Conservation (phyloP, 2,113 vertebrate genomes). For the Microtus montanus region DNA sequence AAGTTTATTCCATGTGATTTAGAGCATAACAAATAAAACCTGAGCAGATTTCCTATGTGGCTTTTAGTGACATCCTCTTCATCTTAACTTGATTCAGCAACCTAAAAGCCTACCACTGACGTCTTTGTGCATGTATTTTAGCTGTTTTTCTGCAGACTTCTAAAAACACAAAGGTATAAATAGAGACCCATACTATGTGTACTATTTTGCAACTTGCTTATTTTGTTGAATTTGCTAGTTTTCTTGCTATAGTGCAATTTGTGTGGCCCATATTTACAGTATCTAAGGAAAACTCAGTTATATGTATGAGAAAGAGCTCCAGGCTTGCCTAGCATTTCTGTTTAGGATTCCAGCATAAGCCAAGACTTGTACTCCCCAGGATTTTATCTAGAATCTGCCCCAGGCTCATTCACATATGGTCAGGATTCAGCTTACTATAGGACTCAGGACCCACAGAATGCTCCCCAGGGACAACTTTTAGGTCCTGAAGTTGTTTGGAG, state of each 20-base stretch:
- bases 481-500: neutral
- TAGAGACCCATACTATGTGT: neutral
- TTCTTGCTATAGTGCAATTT: neutral
- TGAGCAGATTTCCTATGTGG: neutral
- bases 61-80: neutral
- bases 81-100: neutral
- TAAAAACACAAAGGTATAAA: neutral
- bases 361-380: neutral
- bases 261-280: neutral
- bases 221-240: neutral
- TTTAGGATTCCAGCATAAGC: neutral
- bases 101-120: neutral
- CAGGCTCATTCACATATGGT: neutral
- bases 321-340: neutral
- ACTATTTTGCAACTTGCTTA: neutral
- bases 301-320: neutral
- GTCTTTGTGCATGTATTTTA: neutral
- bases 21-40: neutral
- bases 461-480: neutral
- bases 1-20: neutral
- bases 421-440: neutral
- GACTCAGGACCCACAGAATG: neutral
- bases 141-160: neutral
- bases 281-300: neutral
- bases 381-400: neutral